Evolutionary conservation across 2,113 vertebrate genomes (phyloP), one percentile per base, ranked within the genome.

Genomic region (Paramormyrops kingsleyae): DNA sequence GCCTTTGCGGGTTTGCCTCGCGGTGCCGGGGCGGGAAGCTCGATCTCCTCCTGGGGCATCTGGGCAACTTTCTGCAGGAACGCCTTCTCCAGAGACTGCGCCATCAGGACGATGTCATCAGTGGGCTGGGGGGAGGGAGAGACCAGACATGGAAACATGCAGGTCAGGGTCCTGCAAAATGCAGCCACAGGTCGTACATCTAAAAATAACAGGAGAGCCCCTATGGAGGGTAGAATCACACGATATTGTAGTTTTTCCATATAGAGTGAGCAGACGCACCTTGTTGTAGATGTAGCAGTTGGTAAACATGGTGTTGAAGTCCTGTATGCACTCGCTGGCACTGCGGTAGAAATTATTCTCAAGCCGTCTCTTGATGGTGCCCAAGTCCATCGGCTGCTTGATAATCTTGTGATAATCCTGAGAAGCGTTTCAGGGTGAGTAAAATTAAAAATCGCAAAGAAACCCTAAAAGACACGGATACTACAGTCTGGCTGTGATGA

Each of bases 281-380:
- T 99, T 99, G 92, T 99, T 99, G 92, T 99, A 99, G 93, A 99
- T 99, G 87, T 99, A 99, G 94, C 98, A 99, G 90, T 99, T 99
- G 91, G 98, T 99, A 93, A 99, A 99, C 98, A 99, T 99, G 90
- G 98, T 98, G 95, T 98, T 99, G 93, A 99, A 99, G 94, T 99
- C 98, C 92, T 99, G 97, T 96, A 99, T 98, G 94, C 98, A 99
- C 92, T 99, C 98, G 0, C 96, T 96, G 1, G 97, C 97, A 70
- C 96, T 97, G 95, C 97, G 97, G 24, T 99, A 99, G 31, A 95
- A 99, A 87, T 94, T 97, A 90, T 97, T 98, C 91, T 99, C 98
- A 46, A 99, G 90, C 27, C 98, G 95, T 17, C 95, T 96, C 91
- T 98, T 99, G 77, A 99, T 99, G 0, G 97, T 98, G 24, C 98